Evolutionary conservation across 1,140 invertebrate genomes (phyloP).

Genomic region (Drosophila fuyamai): DNA sequence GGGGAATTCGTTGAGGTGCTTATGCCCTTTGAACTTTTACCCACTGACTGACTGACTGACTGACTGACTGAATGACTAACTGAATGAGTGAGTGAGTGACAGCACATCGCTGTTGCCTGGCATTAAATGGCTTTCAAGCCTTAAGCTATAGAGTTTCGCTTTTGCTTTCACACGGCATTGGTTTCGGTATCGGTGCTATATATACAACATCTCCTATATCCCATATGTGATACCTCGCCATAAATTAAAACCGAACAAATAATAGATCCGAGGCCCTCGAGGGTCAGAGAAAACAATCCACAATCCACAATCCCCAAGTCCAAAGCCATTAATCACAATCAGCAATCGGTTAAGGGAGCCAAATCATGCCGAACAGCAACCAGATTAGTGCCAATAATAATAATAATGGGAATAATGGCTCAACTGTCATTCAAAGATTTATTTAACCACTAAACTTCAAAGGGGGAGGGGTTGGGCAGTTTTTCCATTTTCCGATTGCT

Average conservation of each 20-base stretch:
- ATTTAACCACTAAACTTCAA: conserved; percentile 14
- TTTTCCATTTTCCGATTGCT: conserved; percentile 24
- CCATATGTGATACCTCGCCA: conserved; percentile 56
- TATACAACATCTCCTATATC: conserved; percentile 17
- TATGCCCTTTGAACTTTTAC: conserved; percentile 66
- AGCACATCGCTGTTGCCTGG: conserved; percentile 30
- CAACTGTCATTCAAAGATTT: conserved; percentile 47
- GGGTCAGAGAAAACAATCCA: conserved; percentile 8
- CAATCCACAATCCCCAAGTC: neutral
- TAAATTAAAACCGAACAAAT: conserved; percentile 63
- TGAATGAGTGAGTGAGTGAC: conserved; percentile 31
- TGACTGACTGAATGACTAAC: conserved; percentile 21
- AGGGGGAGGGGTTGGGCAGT: neutral
- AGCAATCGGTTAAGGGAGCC: conserved; percentile 59
- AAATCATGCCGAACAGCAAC: conserved; percentile 58
- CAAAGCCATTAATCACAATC: conserved; percentile 73
- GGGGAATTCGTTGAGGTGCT: conserved; percentile 56
- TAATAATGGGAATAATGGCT: conserved; percentile 55
- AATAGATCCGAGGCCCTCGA: conserved; percentile 38
- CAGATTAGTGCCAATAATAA: conserved; percentile 71
- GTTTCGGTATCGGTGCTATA: conserved; percentile 23
- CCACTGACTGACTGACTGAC: conserved; percentile 18
- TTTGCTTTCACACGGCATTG: conserved; percentile 67
- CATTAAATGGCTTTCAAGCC: conserved; percentile 66
- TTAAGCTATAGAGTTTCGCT: conserved; percentile 40